Percentiles rank a stretch among this genome's conserved stretches.
These are phyloP conservation scores for Paratilapia polleni DNA, from an alignment of 2,113 vertebrate genomes.

Conservation along the genomic window DNA sequence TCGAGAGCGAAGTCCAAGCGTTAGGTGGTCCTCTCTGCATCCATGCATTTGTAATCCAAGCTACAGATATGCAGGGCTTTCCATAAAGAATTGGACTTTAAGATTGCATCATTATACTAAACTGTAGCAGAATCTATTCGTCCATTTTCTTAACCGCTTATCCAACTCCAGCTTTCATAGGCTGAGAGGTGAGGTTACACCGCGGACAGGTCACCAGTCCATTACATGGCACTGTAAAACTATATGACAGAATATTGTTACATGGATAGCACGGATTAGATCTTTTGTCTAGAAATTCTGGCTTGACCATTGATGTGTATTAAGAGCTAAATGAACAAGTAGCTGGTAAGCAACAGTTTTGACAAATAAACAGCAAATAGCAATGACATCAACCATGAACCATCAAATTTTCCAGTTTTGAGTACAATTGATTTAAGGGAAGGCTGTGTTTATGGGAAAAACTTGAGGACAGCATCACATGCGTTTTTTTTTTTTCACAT, in stretches of 20 bases:
- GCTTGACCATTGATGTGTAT: neutral
- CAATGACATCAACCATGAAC: neutral
- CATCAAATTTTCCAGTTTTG: conserved; percentile 1
- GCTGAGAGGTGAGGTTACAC: neutral
- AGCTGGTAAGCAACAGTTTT: neutral
- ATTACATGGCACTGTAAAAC: neutral
- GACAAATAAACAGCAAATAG: neutral
- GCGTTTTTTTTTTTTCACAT: neutral
- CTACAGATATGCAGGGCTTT: conserved; percentile 3
- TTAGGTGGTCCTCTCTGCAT: neutral
- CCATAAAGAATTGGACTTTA: neutral
- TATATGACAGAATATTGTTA: neutral
- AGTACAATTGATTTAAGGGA: neutral
- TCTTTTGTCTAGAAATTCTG: neutral
- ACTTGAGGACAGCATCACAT: neutral
- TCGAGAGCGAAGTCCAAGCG: conserved; percentile 1
- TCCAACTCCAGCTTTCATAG: neutral
- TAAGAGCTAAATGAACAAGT: neutral
- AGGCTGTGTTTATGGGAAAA: neutral
- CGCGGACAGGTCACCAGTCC: neutral
- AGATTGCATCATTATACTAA: neutral
- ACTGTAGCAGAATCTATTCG: neutral
- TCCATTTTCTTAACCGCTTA: neutral
- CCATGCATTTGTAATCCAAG: neutral
- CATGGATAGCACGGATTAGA: neutral